Evolutionary conservation across 2,888 invertebrate species (phyloP).

Genomic region (Galerucella pusilla): DNA sequence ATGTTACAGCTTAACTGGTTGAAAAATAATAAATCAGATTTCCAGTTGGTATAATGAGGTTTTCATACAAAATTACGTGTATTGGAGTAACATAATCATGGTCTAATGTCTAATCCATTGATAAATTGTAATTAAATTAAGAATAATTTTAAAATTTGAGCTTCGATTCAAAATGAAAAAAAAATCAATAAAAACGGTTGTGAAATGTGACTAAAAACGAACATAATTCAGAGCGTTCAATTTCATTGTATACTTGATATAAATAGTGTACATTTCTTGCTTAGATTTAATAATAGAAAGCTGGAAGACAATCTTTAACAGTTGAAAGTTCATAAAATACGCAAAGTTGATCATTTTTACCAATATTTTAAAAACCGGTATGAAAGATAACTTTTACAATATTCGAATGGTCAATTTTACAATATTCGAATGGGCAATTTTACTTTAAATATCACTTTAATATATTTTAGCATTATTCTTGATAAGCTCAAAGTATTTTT

Average conservation of each 20-base stretch:
- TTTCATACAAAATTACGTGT: background rate
- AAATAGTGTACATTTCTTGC: conserved; percentile 55
- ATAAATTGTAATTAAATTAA: conserved; percentile 4
- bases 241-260: conserved; percentile 42
- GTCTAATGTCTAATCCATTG: conserved; percentile 1
- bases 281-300: conserved; percentile 53
- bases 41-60: too few species aligned
- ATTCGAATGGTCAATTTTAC: too few species aligned
- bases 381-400: too few species aligned
- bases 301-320: conserved; percentile 48
- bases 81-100: background rate
- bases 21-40: background rate
- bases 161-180: conserved; percentile 45
- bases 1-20: background rate
- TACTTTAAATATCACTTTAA: too few species aligned
- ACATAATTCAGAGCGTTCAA: conserved; percentile 43
- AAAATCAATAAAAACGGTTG: conserved; percentile 62
- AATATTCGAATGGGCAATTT: too few species aligned
- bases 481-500: too few species aligned
- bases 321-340: conserved; percentile 35
- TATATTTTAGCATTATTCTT: too few species aligned
- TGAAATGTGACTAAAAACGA: conserved; percentile 56
- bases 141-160: conserved; percentile 46
- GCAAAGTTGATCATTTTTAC: conserved; percentile 1
- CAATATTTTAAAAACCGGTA: too few species aligned